Percentiles rank a stretch among this genome's conserved stretches.
Evolutionary conservation across 2,888 invertebrate species (phyloP).

Genomic region (Lasioglossum vierecki): DNA sequence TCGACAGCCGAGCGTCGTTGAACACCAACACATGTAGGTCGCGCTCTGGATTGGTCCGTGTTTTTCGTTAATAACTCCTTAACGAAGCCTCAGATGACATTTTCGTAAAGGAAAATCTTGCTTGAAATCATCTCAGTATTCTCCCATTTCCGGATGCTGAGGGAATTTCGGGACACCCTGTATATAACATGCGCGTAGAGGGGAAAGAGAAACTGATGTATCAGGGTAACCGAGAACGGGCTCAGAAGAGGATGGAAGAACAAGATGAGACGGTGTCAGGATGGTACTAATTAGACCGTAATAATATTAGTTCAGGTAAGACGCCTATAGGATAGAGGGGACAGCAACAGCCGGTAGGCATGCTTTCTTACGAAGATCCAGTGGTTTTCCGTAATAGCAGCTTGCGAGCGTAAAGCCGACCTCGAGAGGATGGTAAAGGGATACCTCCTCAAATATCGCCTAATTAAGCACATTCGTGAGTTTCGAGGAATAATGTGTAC

Average conservation of each 20-base stretch:
- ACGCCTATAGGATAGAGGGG: slow-evolving; percentile 58
- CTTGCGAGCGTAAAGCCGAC: slow-evolving; percentile 70
- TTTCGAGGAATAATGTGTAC: slow-evolving; percentile 73
- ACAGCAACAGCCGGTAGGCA: slow-evolving; percentile 55
- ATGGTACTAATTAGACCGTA: slow-evolving; percentile 78
- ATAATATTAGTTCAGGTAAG: slow-evolving; percentile 80
- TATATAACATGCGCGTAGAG: background rate
- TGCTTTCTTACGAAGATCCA: slow-evolving; percentile 74
- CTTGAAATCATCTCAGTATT: too few relatives aligned
- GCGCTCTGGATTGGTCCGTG: too few relatives aligned
- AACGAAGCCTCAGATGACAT: too few relatives aligned
- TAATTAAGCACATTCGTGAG: slow-evolving; percentile 81
- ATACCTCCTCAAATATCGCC: slow-evolving; percentile 77
- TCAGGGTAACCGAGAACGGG: background rate
- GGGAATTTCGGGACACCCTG: too few relatives aligned
- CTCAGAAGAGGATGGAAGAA: slow-evolving; percentile 4
- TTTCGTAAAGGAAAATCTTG: too few relatives aligned
- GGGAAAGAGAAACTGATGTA: background rate
- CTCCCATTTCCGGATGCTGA: too few relatives aligned
- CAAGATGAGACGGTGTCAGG: slow-evolving; percentile 53
- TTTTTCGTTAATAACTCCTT: too few relatives aligned
- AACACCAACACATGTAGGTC: too few relatives aligned
- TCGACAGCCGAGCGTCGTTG: too few relatives aligned
- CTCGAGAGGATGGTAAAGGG: slow-evolving; percentile 30
- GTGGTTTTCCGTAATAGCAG: slow-evolving; percentile 76